Conservation (phyloP, 1,140 invertebrate species). For the Magallana gigas region DNA sequence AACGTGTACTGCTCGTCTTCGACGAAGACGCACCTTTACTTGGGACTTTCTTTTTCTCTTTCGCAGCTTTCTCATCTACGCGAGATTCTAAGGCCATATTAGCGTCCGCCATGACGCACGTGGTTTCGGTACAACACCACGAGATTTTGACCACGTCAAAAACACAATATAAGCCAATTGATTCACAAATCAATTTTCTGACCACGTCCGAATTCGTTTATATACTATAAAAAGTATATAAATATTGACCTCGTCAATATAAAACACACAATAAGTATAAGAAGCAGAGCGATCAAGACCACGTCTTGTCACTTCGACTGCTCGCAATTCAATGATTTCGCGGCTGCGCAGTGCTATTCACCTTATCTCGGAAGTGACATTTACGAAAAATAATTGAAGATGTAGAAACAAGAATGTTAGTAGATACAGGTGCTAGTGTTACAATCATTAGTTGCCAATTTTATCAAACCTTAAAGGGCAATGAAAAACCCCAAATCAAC, state of each 20-base stretch:
- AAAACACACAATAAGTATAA: not conserved
- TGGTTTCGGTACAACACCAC: not conserved
- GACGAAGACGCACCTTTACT: not conserved
- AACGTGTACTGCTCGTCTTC: too few relatives aligned
- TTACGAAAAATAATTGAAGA: not conserved
- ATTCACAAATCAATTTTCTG: not conserved
- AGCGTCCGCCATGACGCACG: slow-evolving; percentile 13
- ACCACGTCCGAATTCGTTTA: not conserved
- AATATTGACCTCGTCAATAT: too few relatives aligned
- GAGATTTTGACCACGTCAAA: not conserved
- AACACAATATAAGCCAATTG: not conserved
- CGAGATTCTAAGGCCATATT: not conserved
- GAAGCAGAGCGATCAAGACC: not conserved
- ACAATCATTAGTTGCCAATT: too few relatives aligned
- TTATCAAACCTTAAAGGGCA: too few relatives aligned
- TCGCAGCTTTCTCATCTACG: not conserved
- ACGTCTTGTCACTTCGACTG: not conserved
- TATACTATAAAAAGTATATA: too few relatives aligned
- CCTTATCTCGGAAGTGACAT: slow-evolving; percentile 30
- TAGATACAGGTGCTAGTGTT: too few relatives aligned
- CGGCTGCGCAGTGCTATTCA: slow-evolving; percentile 30
- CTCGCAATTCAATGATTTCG: slow-evolving; percentile 17
- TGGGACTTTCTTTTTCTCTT: not conserved
- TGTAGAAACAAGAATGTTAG: too few relatives aligned
- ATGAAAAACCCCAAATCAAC: too few relatives aligned